Percentiles rank a stretch among this genome's conserved stretches.
These are phyloP conservation scores for Dreissena polymorpha DNA, from an alignment of 1,140 invertebrate genomes.

Conservation along the genomic window DNA sequence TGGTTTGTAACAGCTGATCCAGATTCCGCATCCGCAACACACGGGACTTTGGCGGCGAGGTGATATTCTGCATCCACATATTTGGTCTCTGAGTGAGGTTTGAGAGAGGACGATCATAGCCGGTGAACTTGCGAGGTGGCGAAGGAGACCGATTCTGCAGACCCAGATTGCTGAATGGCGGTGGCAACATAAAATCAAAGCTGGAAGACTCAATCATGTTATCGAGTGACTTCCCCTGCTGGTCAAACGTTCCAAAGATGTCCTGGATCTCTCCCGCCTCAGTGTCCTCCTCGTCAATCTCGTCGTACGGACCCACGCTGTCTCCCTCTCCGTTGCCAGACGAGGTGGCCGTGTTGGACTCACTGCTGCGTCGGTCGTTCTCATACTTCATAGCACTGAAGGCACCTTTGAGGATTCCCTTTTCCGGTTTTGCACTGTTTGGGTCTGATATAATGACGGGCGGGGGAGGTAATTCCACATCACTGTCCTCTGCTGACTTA, in stretches of 20 bases:
- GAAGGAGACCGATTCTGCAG: conserved; percentile 57
- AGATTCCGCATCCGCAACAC: conserved; percentile 71
- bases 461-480: conserved; percentile 73
- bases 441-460: conserved; percentile 74
- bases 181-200: conserved; percentile 75
- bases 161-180: conserved; percentile 58
- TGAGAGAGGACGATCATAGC: conserved; percentile 59
- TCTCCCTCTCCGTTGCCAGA: conserved; percentile 65
- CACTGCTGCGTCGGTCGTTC: conserved; percentile 61
- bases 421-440: conserved; percentile 72
- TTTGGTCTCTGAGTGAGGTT: conserved; percentile 49
- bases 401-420: conserved; percentile 73
- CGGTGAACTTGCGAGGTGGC: conserved; percentile 54
- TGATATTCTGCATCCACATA: conserved; percentile 61
- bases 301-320: conserved; percentile 66
- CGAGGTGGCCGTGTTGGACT: conserved; percentile 64
- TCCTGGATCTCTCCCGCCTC: conserved; percentile 73
- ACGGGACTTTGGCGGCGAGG: conserved; percentile 72
- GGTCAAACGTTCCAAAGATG: conserved; percentile 69
- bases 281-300: conserved; percentile 72
- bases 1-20: conserved; percentile 68
- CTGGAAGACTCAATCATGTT: conserved; percentile 72
- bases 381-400: conserved; percentile 53
- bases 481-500: conserved; percentile 75
- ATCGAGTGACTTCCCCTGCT: conserved; percentile 67